phyloP scores from a whole-genome alignment of 2,888 invertebrate species.

The Trisateles emortualis region DNA sequence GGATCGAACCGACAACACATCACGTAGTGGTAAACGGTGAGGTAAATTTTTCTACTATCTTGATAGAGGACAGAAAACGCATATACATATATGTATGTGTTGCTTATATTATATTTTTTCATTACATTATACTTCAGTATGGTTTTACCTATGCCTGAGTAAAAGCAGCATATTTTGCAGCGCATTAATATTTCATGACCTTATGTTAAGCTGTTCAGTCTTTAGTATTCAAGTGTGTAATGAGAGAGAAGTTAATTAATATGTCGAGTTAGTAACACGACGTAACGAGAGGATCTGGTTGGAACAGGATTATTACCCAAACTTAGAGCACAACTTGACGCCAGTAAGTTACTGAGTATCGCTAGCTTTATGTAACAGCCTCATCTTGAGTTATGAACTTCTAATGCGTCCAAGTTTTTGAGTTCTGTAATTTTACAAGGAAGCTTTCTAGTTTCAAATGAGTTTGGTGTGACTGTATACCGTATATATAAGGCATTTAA shows the following conservation, averaged over 20 bases:
- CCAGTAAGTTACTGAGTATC: conserved; percentile 43
- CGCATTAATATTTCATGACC: not conserved
- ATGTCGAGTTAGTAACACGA: conserved; percentile 63
- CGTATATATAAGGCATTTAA: too few relatives aligned
- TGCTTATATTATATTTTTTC: too few relatives aligned
- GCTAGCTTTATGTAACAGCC: conserved; percentile 36
- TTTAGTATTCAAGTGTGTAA: conserved; percentile 16
- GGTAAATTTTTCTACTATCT: too few relatives aligned
- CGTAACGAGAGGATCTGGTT: conserved; percentile 41
- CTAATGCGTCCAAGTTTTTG: conserved; percentile 4
- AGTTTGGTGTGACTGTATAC: too few relatives aligned
- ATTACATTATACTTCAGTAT: too few relatives aligned
- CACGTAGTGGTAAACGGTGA: too few relatives aligned
- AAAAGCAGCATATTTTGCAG: too few relatives aligned
- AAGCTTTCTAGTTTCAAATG: not conserved
- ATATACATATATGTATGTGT: too few relatives aligned
- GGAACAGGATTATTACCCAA: conserved; percentile 58
- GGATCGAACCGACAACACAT: too few relatives aligned
- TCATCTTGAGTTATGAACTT: conserved; percentile 41
- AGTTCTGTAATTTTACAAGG: not conserved
- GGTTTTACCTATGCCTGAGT: too few relatives aligned
- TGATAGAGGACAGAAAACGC: too few relatives aligned
- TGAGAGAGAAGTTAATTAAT: conserved; percentile 62
- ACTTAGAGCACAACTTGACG: conserved; percentile 52
- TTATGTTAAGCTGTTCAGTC: conserved; percentile 1